Percentiles rank a stretch among this genome's conserved stretches.
phyloP scores from a whole-genome alignment of 2,113 vertebrate genomes.

The Erinaceus europaeus region DNA sequence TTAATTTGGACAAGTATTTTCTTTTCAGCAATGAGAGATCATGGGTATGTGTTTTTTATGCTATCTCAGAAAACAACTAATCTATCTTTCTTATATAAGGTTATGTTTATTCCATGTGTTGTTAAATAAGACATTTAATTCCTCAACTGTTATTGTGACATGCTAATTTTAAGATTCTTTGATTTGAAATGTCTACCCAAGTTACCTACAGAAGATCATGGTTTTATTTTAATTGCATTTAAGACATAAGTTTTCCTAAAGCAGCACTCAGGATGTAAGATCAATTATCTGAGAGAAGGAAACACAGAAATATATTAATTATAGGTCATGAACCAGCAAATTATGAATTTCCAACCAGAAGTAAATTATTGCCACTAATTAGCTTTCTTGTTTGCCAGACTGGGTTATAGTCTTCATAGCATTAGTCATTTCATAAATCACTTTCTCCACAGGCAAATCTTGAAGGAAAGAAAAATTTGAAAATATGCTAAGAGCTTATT shows the following conservation, averaged over 20 bases:
- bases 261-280: constrained; percentile 69
- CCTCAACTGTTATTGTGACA: constrained; percentile 36
- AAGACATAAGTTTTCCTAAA: constrained; percentile 72
- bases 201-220: constrained; percentile 63
- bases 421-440: constrained; percentile 76
- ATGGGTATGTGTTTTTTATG: constrained; percentile 37
- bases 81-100: background rate
- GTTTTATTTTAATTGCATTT: constrained; percentile 81
- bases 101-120: constrained; percentile 54
- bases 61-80: constrained; percentile 36
- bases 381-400: constrained; percentile 77
- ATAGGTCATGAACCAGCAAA: constrained; percentile 81
- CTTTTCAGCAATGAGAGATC: background rate
- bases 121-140: constrained; percentile 66
- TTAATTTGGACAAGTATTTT: constrained; percentile 34
- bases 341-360: constrained; percentile 79
- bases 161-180: constrained; percentile 71
- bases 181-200: constrained; percentile 65
- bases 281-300: constrained; percentile 80
- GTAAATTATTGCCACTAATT: constrained; percentile 83
- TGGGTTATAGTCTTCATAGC: constrained; percentile 74
- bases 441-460: constrained; percentile 51
- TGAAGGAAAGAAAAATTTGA: constrained; percentile 49
- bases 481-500: constrained; percentile 25
- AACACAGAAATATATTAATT: constrained; percentile 82